Percentiles rank a stretch among this genome's conserved stretches.
Evolutionary conservation across 1,140 invertebrate species (phyloP).

Genomic region (Drosophila littoralis): DNA sequence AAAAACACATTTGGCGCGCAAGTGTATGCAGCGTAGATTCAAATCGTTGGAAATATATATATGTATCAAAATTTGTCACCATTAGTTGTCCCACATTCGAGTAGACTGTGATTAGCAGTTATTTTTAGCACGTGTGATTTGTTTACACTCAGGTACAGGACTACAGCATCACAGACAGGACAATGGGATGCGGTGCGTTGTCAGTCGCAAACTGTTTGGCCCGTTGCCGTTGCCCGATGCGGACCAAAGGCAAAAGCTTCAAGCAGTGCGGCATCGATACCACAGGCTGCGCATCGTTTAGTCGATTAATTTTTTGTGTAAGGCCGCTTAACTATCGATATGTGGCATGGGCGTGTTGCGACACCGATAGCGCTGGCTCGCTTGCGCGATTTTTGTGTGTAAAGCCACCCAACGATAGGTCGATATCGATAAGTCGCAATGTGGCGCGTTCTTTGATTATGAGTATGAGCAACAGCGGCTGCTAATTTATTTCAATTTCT

Average conservation of each 20-base stretch:
- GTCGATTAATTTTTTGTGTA: background rate
- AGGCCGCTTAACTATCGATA: too few species aligned
- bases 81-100: background rate
- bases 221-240: background rate
- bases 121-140: constrained; percentile 39
- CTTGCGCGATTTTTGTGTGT: too few species aligned
- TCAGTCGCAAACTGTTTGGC: constrained; percentile 14
- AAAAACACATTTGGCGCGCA: constrained; percentile 35
- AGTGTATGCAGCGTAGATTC: constrained; percentile 18
- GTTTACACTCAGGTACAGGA: constrained; percentile 38
- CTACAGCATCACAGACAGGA: constrained; percentile 30
- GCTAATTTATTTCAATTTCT: constrained; percentile 68
- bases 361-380: too few species aligned
- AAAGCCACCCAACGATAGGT: background rate
- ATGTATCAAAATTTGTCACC: background rate
- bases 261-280: constrained; percentile 5
- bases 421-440: constrained; percentile 15
- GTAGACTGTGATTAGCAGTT: background rate
- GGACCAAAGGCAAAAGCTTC: constrained; percentile 22
- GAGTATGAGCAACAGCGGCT: constrained; percentile 34
- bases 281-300: constrained; percentile 15
- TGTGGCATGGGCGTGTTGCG: too few species aligned
- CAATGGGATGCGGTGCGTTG: constrained; percentile 32
- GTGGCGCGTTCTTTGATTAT: constrained; percentile 16
- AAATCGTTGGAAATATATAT: too few species aligned